Evolutionary conservation across 2,888 invertebrate genomes (phyloP), one percentile per base, ranked within the genome.

Genomic region (Adineta ricciae): DNA sequence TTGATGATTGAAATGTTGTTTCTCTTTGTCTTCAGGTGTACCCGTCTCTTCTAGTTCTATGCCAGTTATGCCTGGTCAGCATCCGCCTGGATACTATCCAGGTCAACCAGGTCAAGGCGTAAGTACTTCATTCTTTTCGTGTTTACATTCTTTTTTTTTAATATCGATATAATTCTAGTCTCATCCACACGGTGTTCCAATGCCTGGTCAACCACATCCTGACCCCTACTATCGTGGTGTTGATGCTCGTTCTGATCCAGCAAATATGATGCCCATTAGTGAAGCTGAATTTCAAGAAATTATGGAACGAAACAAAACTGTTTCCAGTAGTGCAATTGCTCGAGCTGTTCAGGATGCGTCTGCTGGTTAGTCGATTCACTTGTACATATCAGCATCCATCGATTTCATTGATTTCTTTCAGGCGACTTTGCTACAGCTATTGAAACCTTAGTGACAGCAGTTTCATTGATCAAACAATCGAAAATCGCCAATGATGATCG

Each of bases 241-340:
- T 32, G 83, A 84, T 32, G 54, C 54, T 24, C 83, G 85, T 46
- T 52, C 83, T 52, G 50, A 84, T 27, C 85, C 86, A 32, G 32
- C 54, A 19, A 46, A 52, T 32, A 72, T 84, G 72, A 41, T 83
- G 89, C 54, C 88, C 87, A 49, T 78, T 50, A 89, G 89, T 86
- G 98, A 98, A 91, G 95, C 94, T 56, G 99, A 99, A 92, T 97
- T 97, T 91, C 98, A 99, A 91, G 99, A 99, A 90, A 95, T 97
- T 85, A 97, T 99, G 95, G 94, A 94, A 86, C 93, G 98, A 87
- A 99, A 99, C 91, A 93, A 97, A 88, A 97, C 97, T 16, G 98
- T 99, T 0, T 97, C 96, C 56, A 96, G 96, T 87, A 96, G 96
- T 84, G 99, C 99, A 32, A 99, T 99, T 87, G 95, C 96, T 24